Conservation (phyloP, 2,888 invertebrate genomes). For the Plutella xylostella region DNA sequence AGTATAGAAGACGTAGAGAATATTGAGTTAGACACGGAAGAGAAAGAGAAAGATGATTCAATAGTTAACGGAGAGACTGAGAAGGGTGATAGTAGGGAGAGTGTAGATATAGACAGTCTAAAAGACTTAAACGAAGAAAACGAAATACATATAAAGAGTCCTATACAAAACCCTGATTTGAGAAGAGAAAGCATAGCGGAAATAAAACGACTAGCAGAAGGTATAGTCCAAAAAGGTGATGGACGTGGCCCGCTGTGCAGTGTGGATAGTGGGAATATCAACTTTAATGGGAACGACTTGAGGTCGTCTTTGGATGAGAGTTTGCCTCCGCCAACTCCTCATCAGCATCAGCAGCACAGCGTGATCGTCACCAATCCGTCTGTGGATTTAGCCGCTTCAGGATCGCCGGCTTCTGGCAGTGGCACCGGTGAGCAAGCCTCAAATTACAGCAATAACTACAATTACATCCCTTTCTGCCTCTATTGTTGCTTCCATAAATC, state of each 20-base stretch:
- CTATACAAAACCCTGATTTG: conserved; percentile 58
- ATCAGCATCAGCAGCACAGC: conserved; percentile 64
- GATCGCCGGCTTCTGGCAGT: conserved; percentile 55
- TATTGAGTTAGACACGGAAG: conserved; percentile 50
- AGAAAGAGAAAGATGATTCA: conserved; percentile 37
- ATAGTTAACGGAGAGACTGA: conserved; percentile 68
- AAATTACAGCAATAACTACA: no score
- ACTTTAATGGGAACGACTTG: conserved; percentile 45
- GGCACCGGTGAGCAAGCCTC: no score
- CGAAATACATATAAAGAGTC: conserved; percentile 48
- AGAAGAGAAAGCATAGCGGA: conserved; percentile 60
- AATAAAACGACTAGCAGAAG: conserved; percentile 58
- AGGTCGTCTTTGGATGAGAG: conserved; percentile 44
- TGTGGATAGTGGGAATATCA: conserved; percentile 52
- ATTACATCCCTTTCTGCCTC: no score
- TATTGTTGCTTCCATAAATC: no score
- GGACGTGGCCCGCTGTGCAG: conserved; percentile 54
- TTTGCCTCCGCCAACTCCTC: conserved; percentile 24
- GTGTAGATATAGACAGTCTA: conserved; percentile 55
- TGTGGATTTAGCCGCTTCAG: conserved; percentile 69
- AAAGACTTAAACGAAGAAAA: conserved; percentile 60
- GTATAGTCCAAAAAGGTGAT: conserved; percentile 61
- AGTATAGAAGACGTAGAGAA: conserved; percentile 63
- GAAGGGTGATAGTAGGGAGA: conserved; percentile 56
- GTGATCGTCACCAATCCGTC: conserved; percentile 81